phyloP scores from a whole-genome alignment of 2,888 invertebrate genomes.

The Agrenia bidenticulata region DNA sequence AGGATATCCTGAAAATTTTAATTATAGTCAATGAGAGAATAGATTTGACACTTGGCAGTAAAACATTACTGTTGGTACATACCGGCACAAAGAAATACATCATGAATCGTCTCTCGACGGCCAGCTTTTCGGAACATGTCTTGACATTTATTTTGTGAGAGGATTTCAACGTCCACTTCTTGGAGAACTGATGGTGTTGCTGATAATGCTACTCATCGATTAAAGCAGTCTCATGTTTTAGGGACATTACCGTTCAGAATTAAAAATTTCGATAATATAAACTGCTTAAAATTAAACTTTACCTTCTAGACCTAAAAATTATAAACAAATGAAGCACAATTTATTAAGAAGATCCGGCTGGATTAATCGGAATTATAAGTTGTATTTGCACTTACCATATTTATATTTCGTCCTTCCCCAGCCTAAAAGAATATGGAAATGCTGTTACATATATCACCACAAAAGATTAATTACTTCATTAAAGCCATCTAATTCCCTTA shows the following conservation, averaged over 20 bases:
- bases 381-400: constrained; percentile 24
- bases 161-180: constrained; percentile 64
- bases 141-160: constrained; percentile 87
- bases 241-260: not conserved
- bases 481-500: too few species aligned
- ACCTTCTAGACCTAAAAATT: constrained; percentile 28
- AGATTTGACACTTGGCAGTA: not conserved
- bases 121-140: constrained; percentile 90
- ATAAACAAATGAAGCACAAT: too few species aligned
- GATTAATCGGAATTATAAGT: constrained; percentile 4
- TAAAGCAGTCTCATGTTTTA: too few species aligned
- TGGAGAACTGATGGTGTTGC: constrained; percentile 80
- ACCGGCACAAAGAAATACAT: constrained; percentile 85
- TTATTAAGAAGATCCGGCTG: too few species aligned
- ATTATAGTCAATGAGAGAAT: not conserved
- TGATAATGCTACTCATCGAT: constrained; percentile 54
- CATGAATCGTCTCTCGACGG: constrained; percentile 85
- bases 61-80: not conserved
- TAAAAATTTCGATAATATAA: constrained; percentile 1
- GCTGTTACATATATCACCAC: not conserved
- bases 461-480: too few species aligned
- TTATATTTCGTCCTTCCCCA: constrained; percentile 75
- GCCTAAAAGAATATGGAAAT: constrained; percentile 59
- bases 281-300: too few species aligned
- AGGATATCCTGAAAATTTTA: constrained; percentile 67